Evolutionary conservation across 1,140 invertebrate species (phyloP), one percentile per base, ranked within the genome.

Genomic region (Drosophila ironensis): DNA sequence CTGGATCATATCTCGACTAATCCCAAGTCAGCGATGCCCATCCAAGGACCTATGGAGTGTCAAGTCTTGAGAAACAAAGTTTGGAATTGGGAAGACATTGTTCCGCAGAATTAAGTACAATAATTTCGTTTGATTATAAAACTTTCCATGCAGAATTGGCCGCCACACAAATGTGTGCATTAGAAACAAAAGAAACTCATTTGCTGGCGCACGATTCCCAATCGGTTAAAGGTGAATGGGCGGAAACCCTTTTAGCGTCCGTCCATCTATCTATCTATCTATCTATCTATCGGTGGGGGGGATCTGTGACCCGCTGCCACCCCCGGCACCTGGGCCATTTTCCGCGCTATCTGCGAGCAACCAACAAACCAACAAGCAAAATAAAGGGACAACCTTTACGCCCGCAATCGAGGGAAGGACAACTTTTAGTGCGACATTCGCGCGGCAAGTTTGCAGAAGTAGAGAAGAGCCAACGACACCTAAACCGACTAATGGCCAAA

Each of bases 401-500:
- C 17, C 20, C 25, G 14, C 44, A 61, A 63, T 27, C 28, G 38
- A 19, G 41, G 12, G 17, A 28, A 40, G 11, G 30, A 63, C 41
- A 63, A 63, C 33, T 63, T 63, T 63, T 61, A 63, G 33, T 48
- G 57, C 33, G 5, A 40, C 59, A 48, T 48, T 63, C 24, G 28
- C 28, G 28, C 8, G 30, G 24, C 25, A 63, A 63, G 12, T 63
- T 63, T 63, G 38, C 20, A 20, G 30, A 8, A 47, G 22, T 20
- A 12, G 7, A 5, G 52, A 16, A 9, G 28, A 11, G 17, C 20
- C 17, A 63, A 61, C 30, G 57, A 63, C 59, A 63, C 59, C 59
- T 61, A 64, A 64, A 64, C 60, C 57, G 24, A 63, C 57, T 63
- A 63, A 64, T 64, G 57, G 56, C 19, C 30, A 47, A 63, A 63